phyloP scores from a whole-genome alignment of 2,888 invertebrate genomes.

The Macrophya annulata region DNA sequence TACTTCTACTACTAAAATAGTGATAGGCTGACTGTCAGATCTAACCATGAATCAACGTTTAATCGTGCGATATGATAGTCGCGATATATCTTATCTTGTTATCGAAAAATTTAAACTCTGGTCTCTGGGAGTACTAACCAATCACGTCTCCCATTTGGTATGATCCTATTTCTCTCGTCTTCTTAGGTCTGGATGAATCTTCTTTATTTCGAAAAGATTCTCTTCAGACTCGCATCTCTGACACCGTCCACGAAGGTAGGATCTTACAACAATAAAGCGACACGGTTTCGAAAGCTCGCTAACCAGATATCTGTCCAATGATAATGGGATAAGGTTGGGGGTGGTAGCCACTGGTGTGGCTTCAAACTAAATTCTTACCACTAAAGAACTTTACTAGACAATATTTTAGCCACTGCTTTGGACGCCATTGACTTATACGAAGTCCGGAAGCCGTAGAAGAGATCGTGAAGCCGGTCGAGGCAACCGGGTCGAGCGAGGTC shows the following conservation, averaged over 20 bases:
- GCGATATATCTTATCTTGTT: constrained; percentile 24
- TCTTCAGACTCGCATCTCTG: constrained; percentile 45
- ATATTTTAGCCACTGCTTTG: constrained; percentile 6
- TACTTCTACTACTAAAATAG: background rate
- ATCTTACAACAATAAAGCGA: constrained; percentile 48
- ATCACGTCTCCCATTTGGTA: constrained; percentile 50
- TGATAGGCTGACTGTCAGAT: background rate
- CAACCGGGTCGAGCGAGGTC: constrained; percentile 50
- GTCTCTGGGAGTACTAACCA: constrained; percentile 21
- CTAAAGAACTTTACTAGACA: background rate
- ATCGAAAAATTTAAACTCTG: constrained; percentile 4
- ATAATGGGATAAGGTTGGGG: constrained; percentile 54
- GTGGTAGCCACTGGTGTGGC: constrained; percentile 43
- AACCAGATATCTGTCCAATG: constrained; percentile 49
- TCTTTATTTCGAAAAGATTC: background rate
- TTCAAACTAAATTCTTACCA: background rate
- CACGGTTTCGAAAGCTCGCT: constrained; percentile 35
- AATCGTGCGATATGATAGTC: constrained; percentile 20
- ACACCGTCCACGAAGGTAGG: constrained; percentile 44
- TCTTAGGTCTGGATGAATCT: too few species aligned
- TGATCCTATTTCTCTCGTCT: background rate
- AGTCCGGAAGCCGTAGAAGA: constrained; percentile 40
- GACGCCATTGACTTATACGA: constrained; percentile 35
- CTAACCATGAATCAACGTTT: background rate
- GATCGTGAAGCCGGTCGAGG: constrained; percentile 47